A percentile compares a stretch with the other conserved stretches of the same genome.
Evolutionary conservation across 1,140 invertebrate species (phyloP).

Genomic region (Conus betulinus): DNA sequence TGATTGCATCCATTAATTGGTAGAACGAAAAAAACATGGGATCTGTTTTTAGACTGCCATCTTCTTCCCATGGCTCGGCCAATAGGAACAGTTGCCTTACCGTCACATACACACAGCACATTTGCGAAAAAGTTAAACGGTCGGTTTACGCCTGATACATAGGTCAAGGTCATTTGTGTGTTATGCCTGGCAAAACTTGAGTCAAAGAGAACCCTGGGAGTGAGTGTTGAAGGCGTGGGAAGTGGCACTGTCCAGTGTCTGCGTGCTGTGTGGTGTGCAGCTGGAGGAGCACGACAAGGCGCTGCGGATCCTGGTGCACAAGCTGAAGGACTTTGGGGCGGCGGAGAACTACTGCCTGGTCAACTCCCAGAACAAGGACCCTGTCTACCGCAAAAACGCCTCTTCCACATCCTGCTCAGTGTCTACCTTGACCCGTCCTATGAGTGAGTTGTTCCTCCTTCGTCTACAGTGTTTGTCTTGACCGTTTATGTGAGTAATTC

Average conservation of each 20-base stretch:
- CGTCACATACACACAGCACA: too few relatives aligned
- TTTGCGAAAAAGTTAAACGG: too few relatives aligned
- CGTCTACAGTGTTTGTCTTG: too few relatives aligned
- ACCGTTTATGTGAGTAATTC: too few relatives aligned
- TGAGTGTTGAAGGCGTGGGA: not conserved
- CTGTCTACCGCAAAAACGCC: conserved; percentile 67
- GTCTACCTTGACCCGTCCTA: conserved; percentile 76
- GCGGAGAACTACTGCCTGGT: conserved; percentile 78
- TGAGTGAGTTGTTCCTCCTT: conserved; percentile 68
- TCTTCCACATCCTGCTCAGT: conserved; percentile 76
- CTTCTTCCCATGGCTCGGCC: too few relatives aligned
- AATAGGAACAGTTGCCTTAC: too few relatives aligned
- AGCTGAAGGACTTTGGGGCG: conserved; percentile 76
- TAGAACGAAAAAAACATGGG: too few relatives aligned
- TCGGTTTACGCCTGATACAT: not conserved
- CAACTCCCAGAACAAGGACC: conserved; percentile 74
- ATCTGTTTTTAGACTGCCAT: too few relatives aligned
- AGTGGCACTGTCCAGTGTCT: not conserved
- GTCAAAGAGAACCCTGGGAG: too few relatives aligned
- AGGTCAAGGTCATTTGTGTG: not conserved
- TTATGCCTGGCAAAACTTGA: not conserved
- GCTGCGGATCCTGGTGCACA: conserved; percentile 77
- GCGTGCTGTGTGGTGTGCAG: conserved; percentile 60
- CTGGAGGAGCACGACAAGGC: conserved; percentile 79
- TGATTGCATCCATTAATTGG: too few relatives aligned